phyloP scores from a whole-genome alignment of 2,113 vertebrate genomes.

The Accipiter virgatus region DNA sequence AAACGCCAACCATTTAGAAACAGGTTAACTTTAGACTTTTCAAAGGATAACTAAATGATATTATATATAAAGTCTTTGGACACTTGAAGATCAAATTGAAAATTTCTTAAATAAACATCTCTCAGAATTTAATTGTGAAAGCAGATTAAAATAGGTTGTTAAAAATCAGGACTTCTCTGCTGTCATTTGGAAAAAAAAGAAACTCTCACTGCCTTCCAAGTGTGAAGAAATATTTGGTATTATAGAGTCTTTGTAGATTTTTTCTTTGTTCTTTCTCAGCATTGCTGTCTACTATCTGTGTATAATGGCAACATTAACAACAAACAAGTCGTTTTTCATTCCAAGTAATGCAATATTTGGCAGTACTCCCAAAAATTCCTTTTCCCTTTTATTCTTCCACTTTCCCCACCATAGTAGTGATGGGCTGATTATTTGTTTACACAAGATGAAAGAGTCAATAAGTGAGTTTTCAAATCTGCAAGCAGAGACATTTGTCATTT shows the following conservation, averaged over 20 bases:
- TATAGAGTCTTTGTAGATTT: conserved; percentile 18
- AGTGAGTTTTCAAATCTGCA: conserved; percentile 55
- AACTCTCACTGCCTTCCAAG: neutral
- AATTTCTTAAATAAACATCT: neutral
- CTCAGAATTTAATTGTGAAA: neutral
- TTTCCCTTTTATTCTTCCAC: conserved; percentile 7
- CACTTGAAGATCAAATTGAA: neutral
- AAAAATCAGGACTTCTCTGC: neutral
- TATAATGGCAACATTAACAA: conserved; percentile 42
- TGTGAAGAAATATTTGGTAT: neutral
- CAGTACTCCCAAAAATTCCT: conserved; percentile 44
- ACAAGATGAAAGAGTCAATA: conserved; percentile 67
- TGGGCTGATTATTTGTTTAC: conserved; percentile 66
- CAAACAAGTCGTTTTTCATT: conserved; percentile 46
- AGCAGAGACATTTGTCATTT: conserved; percentile 72
- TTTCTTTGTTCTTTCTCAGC: conserved; percentile 36
- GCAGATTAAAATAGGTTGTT: neutral
- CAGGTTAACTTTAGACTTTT: neutral
- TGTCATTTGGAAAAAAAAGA: neutral
- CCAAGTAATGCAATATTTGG: conserved; percentile 54
- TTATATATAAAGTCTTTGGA: neutral
- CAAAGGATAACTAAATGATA: neutral
- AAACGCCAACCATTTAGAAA: neutral
- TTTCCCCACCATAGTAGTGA: conserved; percentile 6
- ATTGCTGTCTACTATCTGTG: neutral